Conservation (phyloP, 2,113 vertebrate genomes). For the Coreoperca whiteheadi region DNA sequence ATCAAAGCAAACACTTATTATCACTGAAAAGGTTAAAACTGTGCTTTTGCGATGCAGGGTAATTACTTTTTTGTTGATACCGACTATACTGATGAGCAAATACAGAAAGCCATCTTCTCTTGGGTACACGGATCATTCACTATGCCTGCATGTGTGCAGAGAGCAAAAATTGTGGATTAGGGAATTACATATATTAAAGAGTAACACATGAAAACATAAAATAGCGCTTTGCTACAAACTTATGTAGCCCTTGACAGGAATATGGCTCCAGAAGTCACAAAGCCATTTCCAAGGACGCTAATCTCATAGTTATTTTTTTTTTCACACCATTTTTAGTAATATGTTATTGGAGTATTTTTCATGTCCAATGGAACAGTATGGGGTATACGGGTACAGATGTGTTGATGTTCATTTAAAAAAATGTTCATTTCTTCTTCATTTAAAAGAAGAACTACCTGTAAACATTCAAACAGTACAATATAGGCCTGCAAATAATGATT, state of each 20-base stretch:
- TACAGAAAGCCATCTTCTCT: conserved; percentile 1
- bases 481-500: neutral
- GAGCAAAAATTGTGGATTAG: conserved; percentile 42
- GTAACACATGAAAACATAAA: conserved; percentile 48
- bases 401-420: no score
- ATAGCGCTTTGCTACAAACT: conserved; percentile 30
- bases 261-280: conserved; percentile 39
- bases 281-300: conserved; percentile 61
- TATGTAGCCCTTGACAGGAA: conserved; percentile 22
- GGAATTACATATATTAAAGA: conserved; percentile 57
- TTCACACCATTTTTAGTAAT: no score
- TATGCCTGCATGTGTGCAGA: neutral
- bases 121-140: conserved; percentile 6
- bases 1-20: conserved; percentile 24
- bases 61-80: conserved; percentile 39
- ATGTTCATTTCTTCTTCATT: no score
- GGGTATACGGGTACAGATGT: no score
- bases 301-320: neutral
- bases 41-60: neutral
- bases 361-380: no score
- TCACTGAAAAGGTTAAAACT: conserved; percentile 53
- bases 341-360: no score
- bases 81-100: conserved; percentile 8
- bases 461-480: neutral
- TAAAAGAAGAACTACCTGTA: neutral